Evolutionary conservation across 2,113 vertebrate genomes (phyloP).

Genomic region (Lathamus discolor): DNA sequence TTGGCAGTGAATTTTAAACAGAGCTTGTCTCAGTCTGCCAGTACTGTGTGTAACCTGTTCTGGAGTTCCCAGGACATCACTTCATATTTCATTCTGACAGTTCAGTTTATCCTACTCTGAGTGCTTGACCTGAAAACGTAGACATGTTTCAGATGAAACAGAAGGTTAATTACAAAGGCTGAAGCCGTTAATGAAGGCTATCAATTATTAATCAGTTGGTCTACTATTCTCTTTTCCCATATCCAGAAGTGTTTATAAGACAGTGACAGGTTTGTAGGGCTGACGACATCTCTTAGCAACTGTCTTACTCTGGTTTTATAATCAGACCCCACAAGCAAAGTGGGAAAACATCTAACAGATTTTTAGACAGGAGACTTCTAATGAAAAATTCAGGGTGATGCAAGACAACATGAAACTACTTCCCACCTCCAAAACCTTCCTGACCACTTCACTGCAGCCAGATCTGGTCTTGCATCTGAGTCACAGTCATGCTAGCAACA

Average conservation of each 20-base stretch:
- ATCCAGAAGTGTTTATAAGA: neutral
- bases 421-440: neutral
- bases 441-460: neutral
- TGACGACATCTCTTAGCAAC: neutral
- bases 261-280: neutral
- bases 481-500: neutral
- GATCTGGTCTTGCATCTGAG: neutral
- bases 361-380: neutral
- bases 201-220: slow-evolving; percentile 67
- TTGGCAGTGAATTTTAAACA: neutral
- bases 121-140: slow-evolving; percentile 36
- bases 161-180: slow-evolving; percentile 66
- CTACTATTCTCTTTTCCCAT: neutral
- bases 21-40: neutral
- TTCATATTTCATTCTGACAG: slow-evolving; percentile 65
- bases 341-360: neutral
- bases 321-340: neutral
- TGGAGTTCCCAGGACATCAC: slow-evolving; percentile 19
- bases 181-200: slow-evolving; percentile 45
- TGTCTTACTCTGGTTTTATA: neutral
- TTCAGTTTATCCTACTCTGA: slow-evolving; percentile 20
- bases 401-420: neutral
- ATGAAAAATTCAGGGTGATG: neutral
- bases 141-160: slow-evolving; percentile 67
- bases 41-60: neutral